Evolutionary conservation across 53 echinoderm and acorn worm genomes (phyloP).

Genomic region (Stichopus horrens): DNA sequence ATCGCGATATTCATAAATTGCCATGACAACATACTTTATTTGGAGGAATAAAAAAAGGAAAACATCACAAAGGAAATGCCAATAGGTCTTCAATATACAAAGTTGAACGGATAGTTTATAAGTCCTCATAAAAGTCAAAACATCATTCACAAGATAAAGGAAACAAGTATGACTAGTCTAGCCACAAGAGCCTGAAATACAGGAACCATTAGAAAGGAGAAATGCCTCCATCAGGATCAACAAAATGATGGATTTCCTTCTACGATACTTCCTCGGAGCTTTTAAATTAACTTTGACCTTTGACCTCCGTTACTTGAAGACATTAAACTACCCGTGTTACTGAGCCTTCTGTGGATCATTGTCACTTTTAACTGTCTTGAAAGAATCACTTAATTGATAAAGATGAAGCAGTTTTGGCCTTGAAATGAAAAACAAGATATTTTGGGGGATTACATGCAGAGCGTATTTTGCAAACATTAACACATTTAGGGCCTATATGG

Average conservation of each 20-base stretch:
- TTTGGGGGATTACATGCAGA: not conserved
- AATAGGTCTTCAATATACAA: too few relatives aligned
- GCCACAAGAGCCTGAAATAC: not conserved
- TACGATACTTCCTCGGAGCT: not conserved
- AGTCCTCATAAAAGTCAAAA: too few relatives aligned
- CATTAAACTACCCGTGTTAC: not conserved
- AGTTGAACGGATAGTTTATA: too few relatives aligned
- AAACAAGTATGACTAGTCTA: too few relatives aligned
- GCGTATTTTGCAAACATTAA: too few relatives aligned
- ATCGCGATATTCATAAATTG: too few relatives aligned
- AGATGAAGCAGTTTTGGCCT: not conserved
- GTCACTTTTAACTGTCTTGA: too few relatives aligned
- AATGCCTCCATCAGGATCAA: not conserved
- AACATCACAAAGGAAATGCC: too few relatives aligned
- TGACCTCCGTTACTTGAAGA: not conserved
- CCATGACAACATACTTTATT: too few relatives aligned
- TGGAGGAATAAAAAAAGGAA: too few relatives aligned
- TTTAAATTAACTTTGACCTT: not conserved
- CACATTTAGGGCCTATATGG: too few relatives aligned
- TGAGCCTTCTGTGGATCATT: not conserved
- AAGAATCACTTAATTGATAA: not conserved
- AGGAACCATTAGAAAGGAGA: not conserved
- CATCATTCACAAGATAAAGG: too few relatives aligned
- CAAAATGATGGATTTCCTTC: not conserved
- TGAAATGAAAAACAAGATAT: not conserved